phyloP scores from a whole-genome alignment of 2,113 vertebrate species.

The Melanocharis versteri region DNA sequence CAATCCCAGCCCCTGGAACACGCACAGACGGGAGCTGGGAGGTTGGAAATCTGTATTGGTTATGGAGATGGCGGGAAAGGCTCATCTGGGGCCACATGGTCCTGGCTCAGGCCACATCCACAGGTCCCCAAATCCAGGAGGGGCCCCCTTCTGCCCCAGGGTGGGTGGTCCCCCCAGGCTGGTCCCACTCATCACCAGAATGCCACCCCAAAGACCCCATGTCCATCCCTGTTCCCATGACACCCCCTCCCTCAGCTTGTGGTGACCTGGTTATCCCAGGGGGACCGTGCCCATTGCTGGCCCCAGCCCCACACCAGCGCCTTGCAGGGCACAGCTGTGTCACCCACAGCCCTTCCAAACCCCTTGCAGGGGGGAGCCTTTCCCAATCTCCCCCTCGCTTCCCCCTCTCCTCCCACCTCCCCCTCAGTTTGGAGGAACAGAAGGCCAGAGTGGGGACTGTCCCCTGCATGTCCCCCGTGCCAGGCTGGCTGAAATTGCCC shows the following conservation, averaged over 20 bases:
- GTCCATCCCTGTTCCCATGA: not conserved
- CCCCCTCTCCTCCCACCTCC: not conserved
- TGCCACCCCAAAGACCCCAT: not conserved
- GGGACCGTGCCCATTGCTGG: accelerated
- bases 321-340: not conserved
- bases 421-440: not conserved
- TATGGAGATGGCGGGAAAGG: not conserved
- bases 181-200: accelerated
- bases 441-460: not conserved
- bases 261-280: not conserved
- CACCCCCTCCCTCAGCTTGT: not conserved
- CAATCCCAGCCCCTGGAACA: not conserved
- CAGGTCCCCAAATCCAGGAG: not conserved
- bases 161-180: not conserved
- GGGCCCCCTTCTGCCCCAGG: not conserved
- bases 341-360: not conserved
- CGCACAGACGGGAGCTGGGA: accelerated
- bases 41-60: not conserved
- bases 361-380: not conserved
- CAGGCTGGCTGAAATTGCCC: not conserved
- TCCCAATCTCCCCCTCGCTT: not conserved
- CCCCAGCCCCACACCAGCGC: not conserved
- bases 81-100: not conserved
- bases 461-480: accelerated
- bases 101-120: not conserved